phyloP scores from a whole-genome alignment of 64 coral and sea anemone species.

The Stichodactyla helianthus region DNA sequence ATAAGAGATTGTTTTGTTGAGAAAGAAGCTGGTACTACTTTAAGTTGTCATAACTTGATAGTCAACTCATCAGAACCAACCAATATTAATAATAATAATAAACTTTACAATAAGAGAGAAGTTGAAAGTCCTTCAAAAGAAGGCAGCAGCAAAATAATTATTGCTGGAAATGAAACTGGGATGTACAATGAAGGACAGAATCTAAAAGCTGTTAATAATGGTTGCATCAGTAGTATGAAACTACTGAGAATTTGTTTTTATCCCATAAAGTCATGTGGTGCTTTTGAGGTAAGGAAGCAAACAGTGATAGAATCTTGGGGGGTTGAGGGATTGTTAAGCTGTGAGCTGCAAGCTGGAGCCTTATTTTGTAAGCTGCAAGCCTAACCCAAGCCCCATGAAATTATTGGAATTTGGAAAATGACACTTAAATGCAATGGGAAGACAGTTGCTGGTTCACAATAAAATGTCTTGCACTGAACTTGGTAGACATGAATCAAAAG shows the following conservation, averaged over 20 bases:
- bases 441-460: no score
- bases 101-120: neutral
- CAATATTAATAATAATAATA: neutral
- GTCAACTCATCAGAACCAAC: neutral
- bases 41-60: neutral
- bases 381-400: no score
- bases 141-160: neutral
- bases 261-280: slow-evolving; percentile 96
- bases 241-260: slow-evolving; percentile 78
- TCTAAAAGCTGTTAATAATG: neutral
- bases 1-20: slow-evolving; percentile 82
- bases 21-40: neutral
- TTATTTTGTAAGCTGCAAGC: no score
- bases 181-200: neutral
- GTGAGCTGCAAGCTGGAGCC: no score
- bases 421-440: no score
- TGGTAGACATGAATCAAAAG: no score
- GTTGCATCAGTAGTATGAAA: neutral
- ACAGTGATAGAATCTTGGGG: no score
- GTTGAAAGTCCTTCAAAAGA: neutral
- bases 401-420: no score
- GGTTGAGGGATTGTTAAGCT: no score
- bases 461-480: no score
- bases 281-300: slow-evolving; percentile 66
- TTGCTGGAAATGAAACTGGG: neutral